Conservation (phyloP, 2,888 invertebrate genomes). For the Drosophila subquinaria region DNA sequence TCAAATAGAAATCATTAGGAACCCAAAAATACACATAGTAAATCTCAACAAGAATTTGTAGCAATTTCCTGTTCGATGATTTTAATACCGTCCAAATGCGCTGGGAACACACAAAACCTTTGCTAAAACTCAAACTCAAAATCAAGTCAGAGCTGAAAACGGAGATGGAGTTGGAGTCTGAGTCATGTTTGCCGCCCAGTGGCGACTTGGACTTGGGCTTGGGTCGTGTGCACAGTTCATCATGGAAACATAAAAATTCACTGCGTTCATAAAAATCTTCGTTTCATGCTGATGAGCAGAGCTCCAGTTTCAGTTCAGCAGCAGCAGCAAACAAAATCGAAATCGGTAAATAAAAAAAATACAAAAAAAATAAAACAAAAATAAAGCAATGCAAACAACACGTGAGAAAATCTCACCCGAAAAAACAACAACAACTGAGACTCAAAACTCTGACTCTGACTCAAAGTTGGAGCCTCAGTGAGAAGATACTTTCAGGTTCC, state of each 20-base stretch:
- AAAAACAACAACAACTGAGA: conserved; percentile 49
- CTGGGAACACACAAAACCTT: conserved; percentile 68
- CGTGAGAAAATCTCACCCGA: conserved; percentile 78
- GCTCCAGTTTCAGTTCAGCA: conserved; percentile 74
- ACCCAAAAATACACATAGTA: conserved; percentile 76
- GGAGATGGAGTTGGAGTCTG: conserved; percentile 32
- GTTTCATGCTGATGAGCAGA: conserved; percentile 80
- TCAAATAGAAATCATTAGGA: conserved; percentile 79
- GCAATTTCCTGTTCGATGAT: conserved; percentile 82
- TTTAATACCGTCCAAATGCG: conserved; percentile 46
- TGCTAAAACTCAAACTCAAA: conserved; percentile 29
- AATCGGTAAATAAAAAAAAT: conserved; percentile 63
- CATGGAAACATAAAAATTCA: conserved; percentile 80
- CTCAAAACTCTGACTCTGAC: conserved; percentile 12
- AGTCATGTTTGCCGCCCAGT: conserved; percentile 74
- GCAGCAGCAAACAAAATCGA: conserved; percentile 63
- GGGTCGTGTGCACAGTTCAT: conserved; percentile 80
- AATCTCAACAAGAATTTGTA: conserved; percentile 80
- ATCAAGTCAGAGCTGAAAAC: conserved; percentile 1
- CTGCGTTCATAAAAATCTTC: conserved; percentile 82
- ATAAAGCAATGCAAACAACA: conserved; percentile 80
- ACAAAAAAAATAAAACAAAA: conserved; percentile 42
- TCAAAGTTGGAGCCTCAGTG: conserved; percentile 4
- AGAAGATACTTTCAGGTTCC: conserved; percentile 52
- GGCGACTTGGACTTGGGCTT: conserved; percentile 34